phyloP scores from a whole-genome alignment of 2,113 vertebrate species.

The Megaleporinus macrocephalus region DNA sequence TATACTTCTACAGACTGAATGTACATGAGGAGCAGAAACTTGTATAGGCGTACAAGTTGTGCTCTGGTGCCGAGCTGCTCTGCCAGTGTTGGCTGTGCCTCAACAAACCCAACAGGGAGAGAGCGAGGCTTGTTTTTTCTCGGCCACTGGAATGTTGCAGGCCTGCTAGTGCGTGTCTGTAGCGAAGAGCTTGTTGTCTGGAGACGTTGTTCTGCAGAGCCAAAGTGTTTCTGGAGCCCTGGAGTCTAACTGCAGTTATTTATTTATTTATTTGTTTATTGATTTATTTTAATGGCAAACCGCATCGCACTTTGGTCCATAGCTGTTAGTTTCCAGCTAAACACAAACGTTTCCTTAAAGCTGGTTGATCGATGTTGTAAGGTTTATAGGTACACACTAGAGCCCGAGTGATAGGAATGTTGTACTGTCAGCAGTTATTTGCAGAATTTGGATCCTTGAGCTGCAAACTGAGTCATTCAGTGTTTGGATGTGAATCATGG shows the following conservation, averaged over 20 bases:
- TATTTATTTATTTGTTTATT: too few species aligned
- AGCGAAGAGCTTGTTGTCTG: slow-evolving; percentile 27
- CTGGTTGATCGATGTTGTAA: background rate
- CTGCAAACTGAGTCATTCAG: too few species aligned
- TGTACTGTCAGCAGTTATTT: too few species aligned
- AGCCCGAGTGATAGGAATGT: too few species aligned
- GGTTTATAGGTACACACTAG: too few species aligned
- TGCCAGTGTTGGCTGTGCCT: background rate
- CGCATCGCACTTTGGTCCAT: background rate
- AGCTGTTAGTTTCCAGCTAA: background rate
- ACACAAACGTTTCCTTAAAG: background rate
- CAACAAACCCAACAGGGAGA: background rate
- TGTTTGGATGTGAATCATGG: too few species aligned
- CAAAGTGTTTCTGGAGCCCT: background rate
- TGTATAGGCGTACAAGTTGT: background rate
- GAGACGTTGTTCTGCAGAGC: background rate
- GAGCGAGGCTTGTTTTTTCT: background rate
- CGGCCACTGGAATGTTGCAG: slow-evolving; percentile 46
- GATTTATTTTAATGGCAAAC: background rate
- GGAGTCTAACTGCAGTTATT: background rate
- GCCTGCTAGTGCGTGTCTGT: slow-evolving; percentile 47
- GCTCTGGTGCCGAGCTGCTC: background rate
- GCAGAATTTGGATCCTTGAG: too few species aligned
- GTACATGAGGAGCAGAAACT: background rate
- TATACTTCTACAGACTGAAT: background rate